Percentiles rank a stretch among this genome's conserved stretches.
Conservation (phyloP, 2,888 invertebrate genomes). For the Epistrophe eligans region DNA sequence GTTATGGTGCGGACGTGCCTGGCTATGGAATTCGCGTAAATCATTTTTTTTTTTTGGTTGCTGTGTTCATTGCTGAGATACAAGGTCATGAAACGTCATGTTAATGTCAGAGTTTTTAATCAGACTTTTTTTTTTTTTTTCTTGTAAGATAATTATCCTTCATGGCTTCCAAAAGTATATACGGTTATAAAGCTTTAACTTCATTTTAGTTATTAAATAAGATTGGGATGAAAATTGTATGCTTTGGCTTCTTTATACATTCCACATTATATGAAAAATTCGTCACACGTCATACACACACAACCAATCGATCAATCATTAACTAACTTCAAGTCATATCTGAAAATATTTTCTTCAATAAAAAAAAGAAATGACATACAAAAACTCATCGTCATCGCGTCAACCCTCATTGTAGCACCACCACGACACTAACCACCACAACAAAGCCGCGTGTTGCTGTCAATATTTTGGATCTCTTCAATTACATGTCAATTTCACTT, state of each 20-base stretch:
- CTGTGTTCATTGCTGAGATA: slow-evolving; percentile 2
- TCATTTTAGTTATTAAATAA: not conserved
- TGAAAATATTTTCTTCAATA: slow-evolving; percentile 51
- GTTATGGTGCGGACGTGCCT: slow-evolving; percentile 28
- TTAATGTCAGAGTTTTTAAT: slow-evolving; percentile 25
- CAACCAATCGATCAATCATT: slow-evolving; percentile 61
- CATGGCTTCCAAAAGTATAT: not conserved
- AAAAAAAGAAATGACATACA: slow-evolving; percentile 50
- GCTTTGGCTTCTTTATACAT: not conserved
- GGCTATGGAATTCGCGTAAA: slow-evolving; percentile 61
- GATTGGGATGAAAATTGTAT: not conserved
- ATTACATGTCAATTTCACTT: slow-evolving; percentile 75
- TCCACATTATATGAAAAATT: not conserved
- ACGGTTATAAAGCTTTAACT: not conserved
- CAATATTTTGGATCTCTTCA: slow-evolving; percentile 61
- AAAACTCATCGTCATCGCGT: slow-evolving; percentile 48
- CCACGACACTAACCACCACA: not conserved
- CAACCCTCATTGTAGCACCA: not conserved
- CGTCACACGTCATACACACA: not conserved
- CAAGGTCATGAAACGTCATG: slow-evolving; percentile 57
- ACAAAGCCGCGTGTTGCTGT: slow-evolving; percentile 50
- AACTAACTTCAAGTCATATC: slow-evolving; percentile 51
- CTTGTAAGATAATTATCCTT: slow-evolving; percentile 12
- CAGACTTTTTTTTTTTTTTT: slow-evolving; percentile 20
- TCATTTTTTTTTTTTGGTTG: slow-evolving; percentile 19